phyloP scores from a whole-genome alignment of 2,888 invertebrate species.

The Dasypogon diadema region DNA sequence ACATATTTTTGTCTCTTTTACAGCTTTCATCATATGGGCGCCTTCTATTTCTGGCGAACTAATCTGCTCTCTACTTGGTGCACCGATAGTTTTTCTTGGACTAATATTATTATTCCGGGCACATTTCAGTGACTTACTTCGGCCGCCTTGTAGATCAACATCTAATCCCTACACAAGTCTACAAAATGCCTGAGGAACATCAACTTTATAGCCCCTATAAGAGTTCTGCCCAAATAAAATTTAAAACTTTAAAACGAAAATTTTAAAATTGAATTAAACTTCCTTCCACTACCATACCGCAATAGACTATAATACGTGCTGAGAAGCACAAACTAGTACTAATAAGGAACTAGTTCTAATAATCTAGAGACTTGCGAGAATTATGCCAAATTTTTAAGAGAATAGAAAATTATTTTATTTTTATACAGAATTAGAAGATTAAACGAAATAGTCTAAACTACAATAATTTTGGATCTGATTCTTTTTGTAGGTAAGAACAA shows the following conservation, averaged over 20 bases:
- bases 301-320: no score
- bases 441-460: no score
- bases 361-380: not conserved
- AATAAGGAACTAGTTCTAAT: conserved; percentile 24
- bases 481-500: no score
- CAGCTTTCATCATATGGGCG: conserved; percentile 70
- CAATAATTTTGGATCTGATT: no score
- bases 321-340: not conserved
- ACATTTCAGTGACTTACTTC: conserved; percentile 69
- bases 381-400: conserved; percentile 28
- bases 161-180: conserved; percentile 54
- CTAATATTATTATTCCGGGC: conserved; percentile 70
- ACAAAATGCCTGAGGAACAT: conserved; percentile 53
- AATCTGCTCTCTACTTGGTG: conserved; percentile 72
- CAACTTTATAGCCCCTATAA: conserved; percentile 14
- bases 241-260: no score
- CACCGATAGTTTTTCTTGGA: conserved; percentile 72
- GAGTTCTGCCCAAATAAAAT: no score
- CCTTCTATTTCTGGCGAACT: conserved; percentile 74
- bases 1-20: conserved; percentile 56
- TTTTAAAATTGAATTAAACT: no score
- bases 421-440: conserved; percentile 11
- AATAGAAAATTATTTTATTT: conserved; percentile 17
- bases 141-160: conserved; percentile 27
- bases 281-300: no score